A percentile compares a stretch with the other conserved stretches of the same genome.
Conservation (phyloP, 2,797 vertebrate genomes). For the Neostethus bicornis region DNA sequence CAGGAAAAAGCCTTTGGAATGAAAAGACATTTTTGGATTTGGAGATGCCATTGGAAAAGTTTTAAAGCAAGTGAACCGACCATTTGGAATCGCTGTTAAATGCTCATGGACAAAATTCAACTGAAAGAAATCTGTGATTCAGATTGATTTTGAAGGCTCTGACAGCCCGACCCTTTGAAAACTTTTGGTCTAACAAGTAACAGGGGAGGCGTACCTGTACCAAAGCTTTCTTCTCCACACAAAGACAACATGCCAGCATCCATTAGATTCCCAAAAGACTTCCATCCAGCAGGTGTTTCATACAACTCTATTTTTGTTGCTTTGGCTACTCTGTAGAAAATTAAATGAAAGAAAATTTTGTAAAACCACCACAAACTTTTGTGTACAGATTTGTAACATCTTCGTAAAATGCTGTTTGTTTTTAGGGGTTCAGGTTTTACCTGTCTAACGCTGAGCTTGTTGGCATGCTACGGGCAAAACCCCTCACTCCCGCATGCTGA, state of each 20-base stretch:
- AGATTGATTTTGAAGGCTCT: too few species aligned
- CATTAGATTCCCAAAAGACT: constrained; percentile 98
- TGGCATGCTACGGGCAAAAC: constrained; percentile 96
- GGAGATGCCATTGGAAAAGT: too few species aligned
- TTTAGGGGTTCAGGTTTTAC: constrained; percentile 68
- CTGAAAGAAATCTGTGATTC: too few species aligned
- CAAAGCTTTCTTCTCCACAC: constrained; percentile 97
- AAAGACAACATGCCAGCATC: constrained; percentile 94
- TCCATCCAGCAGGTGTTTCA: constrained; percentile 96
- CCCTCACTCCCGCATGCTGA: constrained; percentile 92
- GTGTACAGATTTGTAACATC: not conserved
- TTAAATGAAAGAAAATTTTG: constrained; percentile 18
- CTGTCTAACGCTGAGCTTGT: constrained; percentile 93
- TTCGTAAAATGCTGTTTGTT: not conserved
- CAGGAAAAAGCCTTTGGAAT: too few species aligned
- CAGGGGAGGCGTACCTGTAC: constrained; percentile 80
- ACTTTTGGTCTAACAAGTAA: constrained; percentile 36
- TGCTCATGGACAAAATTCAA: too few species aligned
- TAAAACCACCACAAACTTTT: constrained; percentile 4
- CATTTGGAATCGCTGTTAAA: too few species aligned
- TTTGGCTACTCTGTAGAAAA: constrained; percentile 88
- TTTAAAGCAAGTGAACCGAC: too few species aligned
- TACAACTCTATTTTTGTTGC: constrained; percentile 95
- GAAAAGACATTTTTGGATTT: too few species aligned
- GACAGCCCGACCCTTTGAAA: too few species aligned